Base-by-base conservation (phyloP, 2,797 vertebrate genomes). In the Acanthornis magna region DNA sequence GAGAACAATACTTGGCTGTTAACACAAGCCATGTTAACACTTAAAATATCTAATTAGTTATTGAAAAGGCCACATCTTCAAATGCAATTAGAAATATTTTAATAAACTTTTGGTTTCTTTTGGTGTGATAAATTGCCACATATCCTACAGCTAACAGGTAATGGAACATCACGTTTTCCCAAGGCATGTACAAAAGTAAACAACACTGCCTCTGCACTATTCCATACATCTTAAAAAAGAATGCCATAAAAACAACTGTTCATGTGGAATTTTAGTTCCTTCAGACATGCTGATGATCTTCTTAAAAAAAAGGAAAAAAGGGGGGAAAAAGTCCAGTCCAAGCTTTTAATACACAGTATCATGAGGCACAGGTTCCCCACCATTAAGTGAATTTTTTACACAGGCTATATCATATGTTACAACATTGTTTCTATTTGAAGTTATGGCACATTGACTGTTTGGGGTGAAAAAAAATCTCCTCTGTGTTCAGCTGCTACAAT, bases 51-150 rank as follows among this genome's bases (percentile, higher is more conserved):
- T 81, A 92, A 89, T 68, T 34, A 70, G 32, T 53, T 84, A 71
- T 80, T 77, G 57, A 85, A 87, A 96, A 93, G 80, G 87, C 93
- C 92, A 85, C 60, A 94, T 82, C 36, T 81, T 88, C 34, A 73
- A 61, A 43, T 13, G 45, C 20, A 34, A 55, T 65, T 50, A 71
- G 60, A 62, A 85, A 54, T 66, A 9, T 57, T 32, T 63, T 66
- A 58, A 62, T 61, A 67, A 78, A 74, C 22, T 60, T 57, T 67
- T 74, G 43, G 30, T 27, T 78, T 51, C 68, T 45, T 85, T 62
- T 45, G 61, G 85, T 89, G 66, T n/a, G 48, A 42, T 29, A 45
- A 88, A 81, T 19, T 66, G 58, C 21, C 36, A 82, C 11, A 43
- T 16, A 16, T 38, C 29, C 47, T 79, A 86, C 45, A 55, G 42